phyloP scores from a whole-genome alignment of 53 echinoderm and acorn worm species.

The Apostichopus leukothele region DNA sequence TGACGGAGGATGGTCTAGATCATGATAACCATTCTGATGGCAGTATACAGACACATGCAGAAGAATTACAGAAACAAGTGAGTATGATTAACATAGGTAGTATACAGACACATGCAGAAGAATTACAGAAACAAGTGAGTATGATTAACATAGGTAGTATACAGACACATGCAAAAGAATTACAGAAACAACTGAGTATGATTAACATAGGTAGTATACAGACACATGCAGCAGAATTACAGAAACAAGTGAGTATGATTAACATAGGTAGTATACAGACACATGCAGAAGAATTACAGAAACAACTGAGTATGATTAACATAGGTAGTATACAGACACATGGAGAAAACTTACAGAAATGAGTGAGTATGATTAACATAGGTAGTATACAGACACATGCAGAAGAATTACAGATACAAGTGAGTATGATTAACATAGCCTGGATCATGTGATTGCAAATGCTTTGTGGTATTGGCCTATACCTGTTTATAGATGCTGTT shows the following conservation, averaged over 20 bases:
- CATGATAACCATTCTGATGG: conserved; percentile 77
- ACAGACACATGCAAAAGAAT: conserved; percentile 73
- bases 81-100: conserved; percentile 26
- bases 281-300: conserved; percentile 76
- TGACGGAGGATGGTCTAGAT: conserved; percentile 67
- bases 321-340: conserved; percentile 67
- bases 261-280: conserved; percentile 63
- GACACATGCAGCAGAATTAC: conserved; percentile 74
- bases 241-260: conserved; percentile 63
- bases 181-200: conserved; percentile 69
- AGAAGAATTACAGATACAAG: conserved; percentile 84
- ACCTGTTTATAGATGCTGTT: too few species aligned
- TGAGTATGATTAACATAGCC: not conserved
- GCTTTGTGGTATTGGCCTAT: too few species aligned
- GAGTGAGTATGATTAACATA: conserved; percentile 40
- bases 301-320: conserved; percentile 55
- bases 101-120: conserved; percentile 74
- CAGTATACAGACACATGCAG: conserved; percentile 73
- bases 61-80: conserved; percentile 86
- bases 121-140: conserved; percentile 77
- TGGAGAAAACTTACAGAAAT: conserved; percentile 79
- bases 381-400: conserved; percentile 74
- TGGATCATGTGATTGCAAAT: too few species aligned
- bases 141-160: conserved; percentile 51
- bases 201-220: conserved; percentile 55